These are phyloP conservation scores for Hypselothyrea guttata DNA, from an alignment of 2,888 invertebrate genomes.

Conservation along the genomic window DNA sequence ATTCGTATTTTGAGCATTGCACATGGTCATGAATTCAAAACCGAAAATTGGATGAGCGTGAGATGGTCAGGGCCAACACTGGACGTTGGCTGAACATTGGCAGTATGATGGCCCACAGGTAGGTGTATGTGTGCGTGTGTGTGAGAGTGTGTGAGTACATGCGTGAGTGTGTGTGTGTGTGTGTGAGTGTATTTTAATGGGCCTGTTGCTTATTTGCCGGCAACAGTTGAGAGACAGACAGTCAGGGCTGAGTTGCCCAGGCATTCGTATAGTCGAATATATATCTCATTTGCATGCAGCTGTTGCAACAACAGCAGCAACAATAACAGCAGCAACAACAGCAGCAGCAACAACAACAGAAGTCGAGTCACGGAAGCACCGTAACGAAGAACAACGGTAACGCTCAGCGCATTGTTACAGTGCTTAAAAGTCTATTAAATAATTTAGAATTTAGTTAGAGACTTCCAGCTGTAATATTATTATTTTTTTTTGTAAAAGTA, in stretches of 20 bases:
- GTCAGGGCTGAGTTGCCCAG: slow-evolving; percentile 20
- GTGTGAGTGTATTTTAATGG: slow-evolving; percentile 13
- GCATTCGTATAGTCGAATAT: slow-evolving; percentile 6
- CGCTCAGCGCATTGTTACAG: slow-evolving; percentile 18
- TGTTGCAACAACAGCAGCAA: slow-evolving; percentile 28
- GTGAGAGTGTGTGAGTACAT: too few relatives aligned
- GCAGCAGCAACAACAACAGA: too few relatives aligned
- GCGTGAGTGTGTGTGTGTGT: slow-evolving; percentile 42
- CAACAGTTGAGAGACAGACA: slow-evolving; percentile 19
- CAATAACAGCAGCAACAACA: neutral
- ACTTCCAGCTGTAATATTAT: too few relatives aligned
- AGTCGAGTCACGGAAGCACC: slow-evolving; percentile 33
- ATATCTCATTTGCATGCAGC: slow-evolving; percentile 60
- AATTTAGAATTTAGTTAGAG: too few relatives aligned
- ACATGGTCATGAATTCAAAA: slow-evolving; percentile 53
- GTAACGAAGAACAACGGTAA: slow-evolving; percentile 15
- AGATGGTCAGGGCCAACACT: slow-evolving; percentile 65
- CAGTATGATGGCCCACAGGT: slow-evolving; percentile 21
- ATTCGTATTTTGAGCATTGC: slow-evolving; percentile 22
- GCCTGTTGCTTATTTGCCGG: slow-evolving; percentile 28
- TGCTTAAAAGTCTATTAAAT: slow-evolving; percentile 6
- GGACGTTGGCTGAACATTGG: slow-evolving; percentile 34
- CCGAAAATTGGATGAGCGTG: slow-evolving; percentile 50
- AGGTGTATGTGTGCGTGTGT: slow-evolving; percentile 29
- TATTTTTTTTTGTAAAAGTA: too few relatives aligned